A percentile compares a stretch with the other conserved stretches of the same genome.
phyloP scores from a whole-genome alignment of 1,140 invertebrate species.

The Phymastichus coffea region DNA sequence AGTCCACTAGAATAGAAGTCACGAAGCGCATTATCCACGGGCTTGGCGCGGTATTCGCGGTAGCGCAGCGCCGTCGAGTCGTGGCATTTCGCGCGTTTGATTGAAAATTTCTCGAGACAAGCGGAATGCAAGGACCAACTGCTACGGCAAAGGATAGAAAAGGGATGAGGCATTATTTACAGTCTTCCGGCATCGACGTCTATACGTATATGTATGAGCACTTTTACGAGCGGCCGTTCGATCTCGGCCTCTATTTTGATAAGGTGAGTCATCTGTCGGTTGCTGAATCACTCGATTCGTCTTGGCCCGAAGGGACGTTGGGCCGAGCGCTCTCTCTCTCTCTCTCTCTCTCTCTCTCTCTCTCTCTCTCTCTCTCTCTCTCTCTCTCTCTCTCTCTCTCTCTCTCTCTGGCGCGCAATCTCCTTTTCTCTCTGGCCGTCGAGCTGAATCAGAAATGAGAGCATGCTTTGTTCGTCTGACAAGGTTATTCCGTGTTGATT shows the following conservation, averaged over 20 bases:
- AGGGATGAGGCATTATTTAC: not conserved
- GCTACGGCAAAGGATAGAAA: not conserved
- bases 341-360: too few species aligned
- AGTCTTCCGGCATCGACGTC: not conserved
- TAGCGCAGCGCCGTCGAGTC: slow-evolving; percentile 45
- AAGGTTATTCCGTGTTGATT: too few species aligned
- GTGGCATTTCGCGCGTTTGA: slow-evolving; percentile 53
- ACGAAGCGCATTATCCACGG: slow-evolving; percentile 8
- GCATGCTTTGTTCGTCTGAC: too few species aligned
- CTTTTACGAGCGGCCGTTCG: too few species aligned
- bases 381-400: too few species aligned
- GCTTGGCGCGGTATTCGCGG: slow-evolving; percentile 40
- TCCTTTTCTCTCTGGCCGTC: too few species aligned
- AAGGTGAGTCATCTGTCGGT: not conserved
- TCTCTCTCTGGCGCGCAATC: too few species aligned
- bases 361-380: too few species aligned
- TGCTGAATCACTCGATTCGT: not conserved
- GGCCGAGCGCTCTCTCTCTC: too few species aligned
- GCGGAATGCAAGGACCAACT: slow-evolving; percentile 27
- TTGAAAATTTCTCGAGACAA: slow-evolving; percentile 57
- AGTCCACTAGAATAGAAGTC: slow-evolving; percentile 6
- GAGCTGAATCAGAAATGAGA: too few species aligned
- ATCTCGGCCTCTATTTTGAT: slow-evolving; percentile 1
- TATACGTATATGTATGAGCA: too few species aligned
- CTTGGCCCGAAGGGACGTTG: not conserved